Base-by-base conservation (phyloP, 2,113 vertebrate species). In the Apistogramma diplotaenia region DNA sequence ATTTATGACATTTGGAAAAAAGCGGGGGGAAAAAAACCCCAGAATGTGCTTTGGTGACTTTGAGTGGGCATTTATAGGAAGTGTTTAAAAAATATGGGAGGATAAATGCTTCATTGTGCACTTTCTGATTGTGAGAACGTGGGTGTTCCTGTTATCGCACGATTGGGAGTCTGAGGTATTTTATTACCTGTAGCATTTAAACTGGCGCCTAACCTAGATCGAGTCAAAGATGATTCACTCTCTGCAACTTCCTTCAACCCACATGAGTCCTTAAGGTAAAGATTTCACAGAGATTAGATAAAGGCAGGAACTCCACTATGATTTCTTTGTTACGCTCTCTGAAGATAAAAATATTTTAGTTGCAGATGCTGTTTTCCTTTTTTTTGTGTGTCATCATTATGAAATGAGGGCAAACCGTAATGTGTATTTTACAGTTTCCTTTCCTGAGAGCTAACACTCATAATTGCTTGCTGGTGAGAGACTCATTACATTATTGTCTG, bases 101-200 rank as follows among this genome's bases (percentile, higher is more conserved):
- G 56, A 87, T 83, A 76, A 81, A 85, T 40, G 73, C 74, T 80
- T 76, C 51, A 79, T 86, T 86, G 81, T 90, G 83, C 43, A 18
- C 57, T 62, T 83, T 74, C 71, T 85, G 83, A 86, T 53, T 16
- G 74, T 53, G 53, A 85, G 59, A 74, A 89, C 35, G 62, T 74
- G 77, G 78, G 87, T 90, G 84, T 88, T 85, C 62, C 56, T 46
- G 21, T 54, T 83, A 91, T 91, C 87, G 82, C 79, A 87, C 78
- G 31, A 79, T 78, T 67, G 23, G 57, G 46, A 85, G 85, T 76
- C 61, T 73, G 84, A 78, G 83, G 91, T 85, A 87, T 90, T 83
- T 79, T 65, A 67, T 94, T 92, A 94, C 85, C 76, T 76, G 78
- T 82, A 79, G 80, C 83, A 80, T 91, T 93, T 82, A 81, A 85